Base-by-base conservation (phyloP, 2,113 vertebrate species). In the Hyla sarda region DNA sequence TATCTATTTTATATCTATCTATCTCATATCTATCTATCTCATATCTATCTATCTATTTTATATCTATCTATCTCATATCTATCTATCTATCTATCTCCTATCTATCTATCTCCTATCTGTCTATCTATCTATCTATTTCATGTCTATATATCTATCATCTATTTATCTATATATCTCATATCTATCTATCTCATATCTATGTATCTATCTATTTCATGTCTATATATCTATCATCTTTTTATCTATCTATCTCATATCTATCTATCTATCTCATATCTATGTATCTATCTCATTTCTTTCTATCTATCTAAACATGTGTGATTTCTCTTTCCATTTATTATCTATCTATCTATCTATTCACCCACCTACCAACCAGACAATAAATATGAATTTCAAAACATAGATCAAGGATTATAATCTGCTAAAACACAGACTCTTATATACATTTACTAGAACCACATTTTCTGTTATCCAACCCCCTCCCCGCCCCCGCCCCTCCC, bases 141-240 rank as follows among this genome's bases (percentile, higher is more conserved):
- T 10, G 10, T 50, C 48, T 50, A 50, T 11, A 6, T 50, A 50
- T 50, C 12, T 62, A 25, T 62, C 9, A 32, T 32, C 1, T 67
- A 32, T 67, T 3, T 67, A 14, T 69, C 13, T 69, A 69, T 34
- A 3, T 69, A 69, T 69, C 30, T 34, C 34, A n/a, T 69, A 69
- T 69, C 13, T 69, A 69, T 69, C 14, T 69, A 69, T 34, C 5
- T n/a, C n/a, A n/a, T n/a, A 69, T 37, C 16, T 19, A 34, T 19
- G 1, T 54, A 47, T 30, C 23, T 82, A 32, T 67, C 23, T 69
- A 48, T n/a, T n/a, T n/a, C n/a, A n/a, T 82, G 48, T 47, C 34
- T 82, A 65, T 82, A 23, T 65, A 65, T 82, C 23, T 67, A 65
- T 79, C 41, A 65, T 82, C 23, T 67, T 32, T 79, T n/a, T 65